A percentile compares a stretch with the other conserved stretches of the same genome.
phyloP scores from a whole-genome alignment of 2,797 vertebrate genomes.

The Falco naumanni region DNA sequence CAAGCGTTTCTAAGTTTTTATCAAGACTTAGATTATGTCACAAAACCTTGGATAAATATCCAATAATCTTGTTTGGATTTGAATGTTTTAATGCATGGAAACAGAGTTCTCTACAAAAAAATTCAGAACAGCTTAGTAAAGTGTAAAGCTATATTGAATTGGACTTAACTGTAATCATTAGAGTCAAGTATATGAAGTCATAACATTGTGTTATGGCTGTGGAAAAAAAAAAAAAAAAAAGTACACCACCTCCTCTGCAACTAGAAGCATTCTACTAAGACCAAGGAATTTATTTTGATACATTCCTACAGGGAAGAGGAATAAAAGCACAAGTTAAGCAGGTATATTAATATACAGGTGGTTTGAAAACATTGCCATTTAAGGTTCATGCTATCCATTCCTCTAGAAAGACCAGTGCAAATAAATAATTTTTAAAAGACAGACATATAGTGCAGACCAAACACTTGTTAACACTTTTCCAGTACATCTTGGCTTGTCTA shows the following conservation, averaged over 20 bases:
- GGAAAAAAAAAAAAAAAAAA: not conserved
- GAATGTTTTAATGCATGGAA: not conserved
- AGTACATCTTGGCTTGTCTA: not conserved
- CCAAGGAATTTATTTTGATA: not conserved
- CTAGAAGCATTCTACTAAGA: not conserved
- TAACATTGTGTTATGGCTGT: not conserved
- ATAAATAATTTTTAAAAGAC: too few relatives aligned
- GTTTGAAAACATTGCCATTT: not conserved
- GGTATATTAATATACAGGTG: rapidly evolving
- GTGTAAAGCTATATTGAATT: not conserved
- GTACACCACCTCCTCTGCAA: not conserved
- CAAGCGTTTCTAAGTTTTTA: not conserved
- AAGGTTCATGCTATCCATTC: not conserved
- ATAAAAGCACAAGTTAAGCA: not conserved
- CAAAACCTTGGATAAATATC: not conserved
- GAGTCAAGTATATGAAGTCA: not conserved
- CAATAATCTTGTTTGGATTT: not conserved
- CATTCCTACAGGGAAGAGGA: not conserved
- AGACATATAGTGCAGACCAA: rapidly evolving
- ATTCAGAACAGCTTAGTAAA: not conserved
- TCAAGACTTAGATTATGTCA: not conserved
- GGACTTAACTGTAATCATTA: not conserved
- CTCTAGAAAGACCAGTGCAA: not conserved
- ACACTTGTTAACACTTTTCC: not conserved
- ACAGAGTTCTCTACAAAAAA: not conserved